Base-by-base conservation (phyloP, 2,888 invertebrate species). In the Drosophila tripunctata region DNA sequence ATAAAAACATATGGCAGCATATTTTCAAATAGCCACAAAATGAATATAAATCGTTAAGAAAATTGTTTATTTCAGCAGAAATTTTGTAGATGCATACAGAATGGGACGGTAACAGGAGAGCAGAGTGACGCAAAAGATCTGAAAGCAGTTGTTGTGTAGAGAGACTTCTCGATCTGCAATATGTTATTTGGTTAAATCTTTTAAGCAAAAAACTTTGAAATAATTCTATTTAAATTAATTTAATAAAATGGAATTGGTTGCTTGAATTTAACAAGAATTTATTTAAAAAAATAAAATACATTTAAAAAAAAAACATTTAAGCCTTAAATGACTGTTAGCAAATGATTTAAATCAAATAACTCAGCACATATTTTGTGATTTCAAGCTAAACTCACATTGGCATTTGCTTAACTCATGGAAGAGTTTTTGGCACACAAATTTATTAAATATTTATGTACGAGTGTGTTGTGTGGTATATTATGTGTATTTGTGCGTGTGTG, bases 361-460 rank as follows among this genome's bases (percentile, higher is more conserved):
- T 17, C 3, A n/a, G 44, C 6, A 15, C 0, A n/a, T 24, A 33
- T 30, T 44, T n/a, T 54, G 22, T 30, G 22, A 43, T 65, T 31
- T 58, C 47, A 17, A 38, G 30, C 44, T 14, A 36, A 38, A n/a
- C 14, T 10, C n/a, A 27, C 30, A 12, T 30, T 10, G n/a, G 35
- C 22, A 27, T 35, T 68, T 61, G 45, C 27, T 51, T 60, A 52
- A 41, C 22, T 10, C 45, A 65, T 60, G 51, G n/a, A 52, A 45
- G 44, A 52, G 48, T 73, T 58, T 73, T 56, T 12, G 44, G 38
- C 15, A 41, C 52, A 67, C 50, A 73, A 43, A 48, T 36, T 64
- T 64, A 48, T 33, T 58, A 62, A 52, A 61, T 68, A 52, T 52
- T 43, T 30, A 57, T 14, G 7, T 15, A 2, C 17, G 5, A 31